Base-by-base conservation (phyloP, 2,797 vertebrate species). In the Tamandua tetradactyla region DNA sequence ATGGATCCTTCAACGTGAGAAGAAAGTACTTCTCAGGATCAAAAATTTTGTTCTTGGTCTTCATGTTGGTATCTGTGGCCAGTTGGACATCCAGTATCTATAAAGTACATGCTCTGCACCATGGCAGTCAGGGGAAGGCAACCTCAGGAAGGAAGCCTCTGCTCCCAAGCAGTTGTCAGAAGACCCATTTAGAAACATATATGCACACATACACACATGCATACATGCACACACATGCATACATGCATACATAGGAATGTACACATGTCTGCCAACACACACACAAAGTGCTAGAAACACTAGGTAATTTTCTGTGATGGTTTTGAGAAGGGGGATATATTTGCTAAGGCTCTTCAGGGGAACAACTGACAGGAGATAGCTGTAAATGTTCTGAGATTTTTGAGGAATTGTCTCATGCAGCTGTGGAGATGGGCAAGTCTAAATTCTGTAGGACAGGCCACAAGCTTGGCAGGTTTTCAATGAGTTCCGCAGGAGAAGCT, bases 161-260 rank as follows among this genome's bases (percentile, higher is more conserved):
- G 13, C 0, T 32, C 23, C 66, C 52, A 10, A 76, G 78, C 15
- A 49, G 47, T 59, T 78, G 71, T 62, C 40, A 37, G 47, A 55
- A 86, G 25, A 85, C 30, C 23, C 61, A 35, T 82, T 9, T 7
- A 4, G 20, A 2, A 23, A 3, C 17, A 13, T n/a, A 7, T 18
- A 23, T n/a, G 47, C 47, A 47, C 17, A 32, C 44, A 23, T 20
- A 13, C 6, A 14, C n/a, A n/a, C n/a, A n/a, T 13, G 4, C 3
- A 3, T 7, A 74, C 10, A 47, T 47, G 47, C 35, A 20, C 61
- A 49, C 17, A 32, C 44, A 23, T 20, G 13, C 6, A 14, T 20
- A 13, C 4, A 14, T 13, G 4, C 3, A 3, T 7, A 74, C 10
- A 25, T 20, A 42, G 18, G 11, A n/a, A n/a, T n/a, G n/a, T 7